Base-by-base conservation (phyloP, 2,888 invertebrate species). In the Habrosyne pyritoides region DNA sequence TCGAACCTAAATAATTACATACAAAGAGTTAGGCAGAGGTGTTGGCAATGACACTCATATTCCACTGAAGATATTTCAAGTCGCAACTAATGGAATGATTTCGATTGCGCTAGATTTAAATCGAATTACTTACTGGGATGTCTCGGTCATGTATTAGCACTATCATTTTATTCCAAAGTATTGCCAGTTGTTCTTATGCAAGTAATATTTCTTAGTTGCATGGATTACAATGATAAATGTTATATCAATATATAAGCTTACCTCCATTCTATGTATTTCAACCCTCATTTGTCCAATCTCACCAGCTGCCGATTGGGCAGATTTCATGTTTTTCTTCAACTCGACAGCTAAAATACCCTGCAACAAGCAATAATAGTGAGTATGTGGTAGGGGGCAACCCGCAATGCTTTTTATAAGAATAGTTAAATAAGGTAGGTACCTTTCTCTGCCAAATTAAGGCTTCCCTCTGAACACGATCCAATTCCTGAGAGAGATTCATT, bases 181-280 rank as follows among this genome's bases (percentile, higher is more conserved):
- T n/a, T n/a, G n/a, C n/a, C n/a, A n/a, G n/a, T n/a, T n/a, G n/a
- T n/a, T n/a, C n/a, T n/a, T n/a, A n/a, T n/a, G 10, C 30, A 12
- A 30, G 12, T 30, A 30, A 2, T 33, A 0, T 6, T 33, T 12
- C 2, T 6, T 10, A 8, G 6, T 18, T 28, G 21, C 53, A 21
- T 21, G 42, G n/a, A n/a, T n/a, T n/a, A n/a, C n/a, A 47, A 10
- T 53, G 21, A n/a, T 10, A 18, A 10, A 36, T 10, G 12, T n/a
- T 12, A 7, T 10, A 7, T 5, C 24, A 26, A 2, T 10, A 42
- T n/a, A 7, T 51, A 6, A 26, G 30, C 60, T 87, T 79, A 97
- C 96, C 85, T 96, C 94, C 97, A 97, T 97, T 66, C 96, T 93
- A 71, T 97, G 97, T 73, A 97, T 97, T 91, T 97, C 97, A 42